Percentiles rank a stretch among this genome's conserved stretches.
Conservation (phyloP, 2,113 vertebrate species). For the Lepus timidus region DNA sequence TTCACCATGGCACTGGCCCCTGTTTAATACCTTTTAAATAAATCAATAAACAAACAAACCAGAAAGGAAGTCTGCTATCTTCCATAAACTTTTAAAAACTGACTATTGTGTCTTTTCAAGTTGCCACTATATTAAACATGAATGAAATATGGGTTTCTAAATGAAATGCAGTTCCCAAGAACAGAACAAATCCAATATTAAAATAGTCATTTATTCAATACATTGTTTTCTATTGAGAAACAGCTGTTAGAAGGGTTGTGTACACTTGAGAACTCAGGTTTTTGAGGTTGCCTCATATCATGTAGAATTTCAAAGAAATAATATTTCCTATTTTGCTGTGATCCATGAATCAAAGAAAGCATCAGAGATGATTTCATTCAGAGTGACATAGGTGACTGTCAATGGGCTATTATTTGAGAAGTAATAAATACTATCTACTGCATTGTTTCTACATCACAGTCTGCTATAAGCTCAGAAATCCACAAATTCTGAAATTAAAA, state of each 20-base stretch:
- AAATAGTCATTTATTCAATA: slow-evolving; percentile 29
- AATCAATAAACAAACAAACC: background rate
- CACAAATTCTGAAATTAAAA: background rate
- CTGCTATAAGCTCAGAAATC: background rate
- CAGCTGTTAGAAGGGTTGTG: slow-evolving; percentile 34
- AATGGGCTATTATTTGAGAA: background rate
- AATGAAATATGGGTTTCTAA: slow-evolving; percentile 9
- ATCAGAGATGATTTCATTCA: slow-evolving; percentile 16
- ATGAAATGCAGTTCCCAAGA: background rate
- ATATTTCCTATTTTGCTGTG: slow-evolving; percentile 31
- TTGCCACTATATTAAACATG: slow-evolving; percentile 19
- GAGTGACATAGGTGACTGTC: background rate
- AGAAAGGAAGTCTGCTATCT: background rate
- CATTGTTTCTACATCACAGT: background rate
- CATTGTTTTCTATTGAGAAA: slow-evolving; percentile 25
- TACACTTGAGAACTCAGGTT: slow-evolving; percentile 44
- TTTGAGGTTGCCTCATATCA: background rate
- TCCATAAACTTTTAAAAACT: background rate
- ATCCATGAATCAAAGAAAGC: slow-evolving; percentile 30
- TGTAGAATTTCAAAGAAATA: background rate
- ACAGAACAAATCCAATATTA: background rate
- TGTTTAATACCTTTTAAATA: background rate
- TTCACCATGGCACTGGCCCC: no score
- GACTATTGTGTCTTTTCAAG: background rate
- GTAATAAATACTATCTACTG: background rate